phyloP scores from a whole-genome alignment of 2,113 vertebrate species.

The Turdus rufiventris region DNA sequence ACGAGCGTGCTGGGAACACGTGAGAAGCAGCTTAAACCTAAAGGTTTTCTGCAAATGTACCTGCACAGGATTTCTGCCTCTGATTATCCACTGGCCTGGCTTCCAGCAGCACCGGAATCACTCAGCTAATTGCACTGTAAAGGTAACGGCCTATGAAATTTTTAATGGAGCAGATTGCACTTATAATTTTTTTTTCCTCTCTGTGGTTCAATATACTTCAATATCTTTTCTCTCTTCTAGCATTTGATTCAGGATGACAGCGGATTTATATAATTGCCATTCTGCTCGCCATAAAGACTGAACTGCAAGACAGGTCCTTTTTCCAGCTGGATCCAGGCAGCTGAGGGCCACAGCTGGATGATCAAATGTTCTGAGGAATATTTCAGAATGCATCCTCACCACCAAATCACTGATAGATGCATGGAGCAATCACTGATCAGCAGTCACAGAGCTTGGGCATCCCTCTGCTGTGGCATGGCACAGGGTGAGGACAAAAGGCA shows the following conservation, averaged over 20 bases:
- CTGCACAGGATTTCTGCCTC: neutral
- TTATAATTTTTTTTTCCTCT: neutral
- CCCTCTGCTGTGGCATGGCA: neutral
- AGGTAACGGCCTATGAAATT: conserved; percentile 41
- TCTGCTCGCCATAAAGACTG: neutral
- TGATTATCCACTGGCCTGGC: neutral
- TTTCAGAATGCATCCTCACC: neutral
- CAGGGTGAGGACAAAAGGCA: neutral
- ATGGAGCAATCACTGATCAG: neutral
- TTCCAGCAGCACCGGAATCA: neutral
- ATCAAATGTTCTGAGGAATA: neutral
- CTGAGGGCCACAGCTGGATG: neutral
- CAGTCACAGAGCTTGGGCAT: neutral
- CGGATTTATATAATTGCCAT: neutral
- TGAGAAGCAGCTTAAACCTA: neutral
- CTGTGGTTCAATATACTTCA: conserved; percentile 8
- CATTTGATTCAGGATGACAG: neutral
- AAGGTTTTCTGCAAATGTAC: neutral
- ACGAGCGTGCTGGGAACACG: rapidly evolving
- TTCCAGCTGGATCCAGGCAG: neutral
- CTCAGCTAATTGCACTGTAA: conserved; percentile 53
- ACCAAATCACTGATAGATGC: neutral
- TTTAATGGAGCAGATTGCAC: conserved; percentile 47
- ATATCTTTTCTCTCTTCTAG: neutral
- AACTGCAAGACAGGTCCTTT: neutral